Evolutionary conservation across 2,888 invertebrate genomes (phyloP), one percentile per base, ranked within the genome.

Genomic region (Tortricodes alternella): DNA sequence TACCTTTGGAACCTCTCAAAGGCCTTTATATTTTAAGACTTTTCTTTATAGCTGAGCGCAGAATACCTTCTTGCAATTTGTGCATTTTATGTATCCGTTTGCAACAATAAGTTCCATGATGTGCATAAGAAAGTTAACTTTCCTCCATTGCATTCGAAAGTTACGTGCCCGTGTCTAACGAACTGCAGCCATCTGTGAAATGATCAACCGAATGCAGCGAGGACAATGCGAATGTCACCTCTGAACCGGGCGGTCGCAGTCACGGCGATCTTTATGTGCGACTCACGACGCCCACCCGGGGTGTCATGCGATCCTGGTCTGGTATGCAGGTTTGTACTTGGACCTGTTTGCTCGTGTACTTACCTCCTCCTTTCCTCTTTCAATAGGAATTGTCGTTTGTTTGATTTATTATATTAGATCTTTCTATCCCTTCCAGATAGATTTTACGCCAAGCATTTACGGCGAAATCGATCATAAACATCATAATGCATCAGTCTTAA

Each of bases 221-320:
- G 23, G 23, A 32, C 35, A 44, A 44, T 46, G 52, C 53, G 46
- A 59, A 57, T 64, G 62, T 48, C 63, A 71, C 65, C 68, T 70
- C 58, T 68, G 69, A 67, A 60, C 64, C 55, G 50, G 46, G 55
- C 49, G 43, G 52, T 39, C 48, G 55, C 15, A 15, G 39, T 35
- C 34, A 46, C 56, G 55, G 49, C 37, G 52, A 63, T 56, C 60
- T 66, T 57, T 60, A 61, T 62, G 64, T 32, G 48, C 41, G 27
- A n/a, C 46, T 56, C 64, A 64, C 64, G 65, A 62, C 61, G 66
- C 55, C 73, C 75, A 72, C 76, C 74, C 68, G 73, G 67, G 64
- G 70, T 65, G 73, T 60, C 67, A 70, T 67, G 73, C 66, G 65
- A 68, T 60, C 71, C 66, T 66, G 71, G 70, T 68, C 73, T 68